These are phyloP conservation scores for Sphaerophoria taeniata DNA, from an alignment of 2,888 invertebrate genomes.

Conservation along the genomic window DNA sequence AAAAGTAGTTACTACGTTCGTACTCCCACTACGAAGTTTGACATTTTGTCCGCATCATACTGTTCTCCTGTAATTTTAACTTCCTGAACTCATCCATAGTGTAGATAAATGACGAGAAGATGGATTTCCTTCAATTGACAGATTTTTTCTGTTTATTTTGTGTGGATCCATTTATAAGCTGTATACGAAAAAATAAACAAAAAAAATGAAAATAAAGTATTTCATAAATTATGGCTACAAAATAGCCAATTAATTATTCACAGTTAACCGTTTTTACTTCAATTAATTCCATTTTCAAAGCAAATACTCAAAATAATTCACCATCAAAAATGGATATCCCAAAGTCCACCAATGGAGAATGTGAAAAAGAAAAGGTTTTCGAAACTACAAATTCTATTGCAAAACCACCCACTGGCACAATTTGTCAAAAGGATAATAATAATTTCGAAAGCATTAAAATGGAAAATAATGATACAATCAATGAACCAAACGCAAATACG, in stretches of 20 bases:
- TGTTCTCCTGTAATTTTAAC: no score
- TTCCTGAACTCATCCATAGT: constrained; percentile 2
- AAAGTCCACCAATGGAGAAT: background rate
- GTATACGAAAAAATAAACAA: constrained; percentile 57
- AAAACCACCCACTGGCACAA: background rate
- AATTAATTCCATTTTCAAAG: no score
- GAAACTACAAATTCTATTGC: background rate
- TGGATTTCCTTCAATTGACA: constrained; percentile 9
- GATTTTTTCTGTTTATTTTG: constrained; percentile 66
- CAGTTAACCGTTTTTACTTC: background rate
- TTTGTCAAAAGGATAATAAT: background rate
- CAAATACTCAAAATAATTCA: background rate
- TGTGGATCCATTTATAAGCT: constrained; percentile 50
- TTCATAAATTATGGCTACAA: constrained; percentile 13
- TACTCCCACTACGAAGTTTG: no score
- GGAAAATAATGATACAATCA: background rate
- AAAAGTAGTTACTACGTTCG: no score
- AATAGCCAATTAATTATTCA: constrained; percentile 14
- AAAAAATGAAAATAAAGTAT: constrained; percentile 43
- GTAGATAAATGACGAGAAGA: constrained; percentile 17
- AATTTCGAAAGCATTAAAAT: no score
- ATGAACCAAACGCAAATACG: constrained; percentile 27
- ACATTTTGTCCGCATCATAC: no score
- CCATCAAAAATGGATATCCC: background rate
- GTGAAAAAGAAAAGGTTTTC: background rate